Base-by-base conservation (phyloP, 2,797 vertebrate genomes). In the Luscinia megarhynchos region DNA sequence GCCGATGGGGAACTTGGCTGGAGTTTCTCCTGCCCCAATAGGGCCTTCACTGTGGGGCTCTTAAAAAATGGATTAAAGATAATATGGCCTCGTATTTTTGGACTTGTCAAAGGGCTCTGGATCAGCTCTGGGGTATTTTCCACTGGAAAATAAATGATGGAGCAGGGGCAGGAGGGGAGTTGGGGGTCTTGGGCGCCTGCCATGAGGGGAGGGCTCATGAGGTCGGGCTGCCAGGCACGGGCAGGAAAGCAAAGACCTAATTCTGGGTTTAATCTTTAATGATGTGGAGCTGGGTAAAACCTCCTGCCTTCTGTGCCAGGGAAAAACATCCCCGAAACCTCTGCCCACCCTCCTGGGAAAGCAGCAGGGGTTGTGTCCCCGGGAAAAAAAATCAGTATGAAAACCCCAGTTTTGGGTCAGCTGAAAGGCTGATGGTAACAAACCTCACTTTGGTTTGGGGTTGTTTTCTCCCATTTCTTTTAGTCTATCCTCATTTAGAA, bases 1-100 rank as follows among this genome's bases (percentile, higher is more conserved):
- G 86, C 26, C 26, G 92, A 77, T 2, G 50, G 91, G 62, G 92
- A 93, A 55, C 79, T 89, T 53, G 95, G 93, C 97, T 81, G 55
- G 29, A 84, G 84, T 85, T 88, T 4, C 69, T 69, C 14, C 54
- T 82, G 45, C 72, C 69, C 96, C 63, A 51, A 50, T 24, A 87
- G 84, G 94, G 78, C 90, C 91, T 92, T 93, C 46, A 30, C 70
- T n/a, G 76, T 22, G 63, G 64, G 63, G 10, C 76, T 51, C 40
- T 70, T 48, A 4, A 38, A 72, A 78, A 67, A 57, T 67, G 34
- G 63, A 48, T 97, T 97, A 64, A 94, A 93, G 95, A 90, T 89
- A 95, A 96, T 67, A 64, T 14, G 61, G 73, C 48, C 78, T 86
- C 63, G 4, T 95, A 86, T 68, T 96, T 96, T 94, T 94, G 89